Base-by-base conservation (phyloP, 2,113 vertebrate genomes). In the Thymallus thymallus region DNA sequence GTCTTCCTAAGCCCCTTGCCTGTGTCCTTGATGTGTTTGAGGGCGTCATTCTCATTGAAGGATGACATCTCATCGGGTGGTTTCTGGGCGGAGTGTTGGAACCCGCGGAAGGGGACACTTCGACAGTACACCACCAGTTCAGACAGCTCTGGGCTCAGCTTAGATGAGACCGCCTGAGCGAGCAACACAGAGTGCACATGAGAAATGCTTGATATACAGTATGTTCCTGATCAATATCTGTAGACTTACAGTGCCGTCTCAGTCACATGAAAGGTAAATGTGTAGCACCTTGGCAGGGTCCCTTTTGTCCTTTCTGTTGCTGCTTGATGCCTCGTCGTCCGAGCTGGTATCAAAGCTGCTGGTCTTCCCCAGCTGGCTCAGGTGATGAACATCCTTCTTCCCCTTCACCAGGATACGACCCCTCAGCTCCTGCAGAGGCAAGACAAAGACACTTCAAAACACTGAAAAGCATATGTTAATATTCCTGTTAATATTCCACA, bases 11-110 rank as follows among this genome's bases (percentile, higher is more conserved):
- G 0, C 20, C 66, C n/a, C 81, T 88, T 91, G 97, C 97, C 97
- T 0, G 92, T 91, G 73, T 98, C 96, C 83, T 93, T 95, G 89
- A 94, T 95, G 80, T 94, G 88, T 76, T 84, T 94, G 75, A 94
- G 94, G 63, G 96, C 96, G 18, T 97, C 96, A 20, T 88, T 94
- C 83, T 99, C 97, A 0, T 89, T 96, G 91, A 98, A 95, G 5
- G 97, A 98, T 14, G 94, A 95, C 86, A 98, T 86, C 72, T 95
- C 90, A n/a, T 78, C 88, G 30, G 95, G 63, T 0, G 77, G 70
- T 2, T 84, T 89, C 69, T 85, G 78, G 56, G 89, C 76, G 14
- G 85, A 75, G 0, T 84, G 86, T 32, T 91, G 87, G 74, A 96
- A 92, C 13, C 92, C 91, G 0, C 81, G 82, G 84, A 96, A 97